Conservation (phyloP, 2,888 invertebrate genomes). For the Drosophila prostipennis region DNA sequence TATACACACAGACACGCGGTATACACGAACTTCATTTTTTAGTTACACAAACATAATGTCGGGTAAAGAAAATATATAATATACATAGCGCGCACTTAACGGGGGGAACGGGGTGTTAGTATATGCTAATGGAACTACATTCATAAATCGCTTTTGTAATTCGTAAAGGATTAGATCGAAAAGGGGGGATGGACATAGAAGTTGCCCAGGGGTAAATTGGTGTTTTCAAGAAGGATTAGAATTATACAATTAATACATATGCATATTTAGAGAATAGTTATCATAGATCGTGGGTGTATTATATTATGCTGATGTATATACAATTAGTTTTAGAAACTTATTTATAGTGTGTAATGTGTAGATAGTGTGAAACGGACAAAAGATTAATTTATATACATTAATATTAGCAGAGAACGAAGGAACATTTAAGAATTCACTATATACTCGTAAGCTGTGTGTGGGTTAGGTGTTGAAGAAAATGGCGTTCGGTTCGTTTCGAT, state of each 20-base stretch:
- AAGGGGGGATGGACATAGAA: constrained; percentile 7
- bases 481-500: constrained; percentile 71
- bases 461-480: constrained; percentile 55
- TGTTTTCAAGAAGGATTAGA: constrained; percentile 37
- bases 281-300: constrained; percentile 53
- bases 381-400: constrained; percentile 47
- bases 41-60: constrained; percentile 56
- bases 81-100: constrained; percentile 44
- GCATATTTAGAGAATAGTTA: constrained; percentile 46
- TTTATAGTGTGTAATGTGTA: constrained; percentile 60
- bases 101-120: constrained; percentile 7
- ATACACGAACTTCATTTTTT: constrained; percentile 53
- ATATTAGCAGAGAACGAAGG: constrained; percentile 77
- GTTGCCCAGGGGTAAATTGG: constrained; percentile 29
- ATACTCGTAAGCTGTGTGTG: constrained; percentile 48
- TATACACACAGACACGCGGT: constrained; percentile 61
- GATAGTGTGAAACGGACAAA: constrained; percentile 57
- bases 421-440: constrained; percentile 72
- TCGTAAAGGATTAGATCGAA: constrained; percentile 36
- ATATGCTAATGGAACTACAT: constrained; percentile 25
- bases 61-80: constrained; percentile 51
- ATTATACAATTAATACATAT: constrained; percentile 34
- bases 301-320: constrained; percentile 54
- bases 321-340: constrained; percentile 76
- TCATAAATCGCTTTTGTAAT: constrained; percentile 37